Conservation (phyloP, 2,888 invertebrate species). For the Priocnemis perturbator region DNA sequence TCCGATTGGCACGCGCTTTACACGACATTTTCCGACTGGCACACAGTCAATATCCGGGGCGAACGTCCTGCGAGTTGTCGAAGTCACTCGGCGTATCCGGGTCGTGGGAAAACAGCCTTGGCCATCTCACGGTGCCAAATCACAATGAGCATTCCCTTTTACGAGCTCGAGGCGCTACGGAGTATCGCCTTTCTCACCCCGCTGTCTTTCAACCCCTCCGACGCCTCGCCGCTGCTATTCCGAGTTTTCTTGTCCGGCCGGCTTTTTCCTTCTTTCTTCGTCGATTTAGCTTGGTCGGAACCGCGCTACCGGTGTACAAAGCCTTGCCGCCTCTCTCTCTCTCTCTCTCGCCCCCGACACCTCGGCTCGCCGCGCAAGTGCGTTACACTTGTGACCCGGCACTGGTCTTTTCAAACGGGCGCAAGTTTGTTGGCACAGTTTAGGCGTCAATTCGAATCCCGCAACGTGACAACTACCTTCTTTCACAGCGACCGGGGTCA, state of each 20-base stretch:
- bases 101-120: constrained; percentile 42
- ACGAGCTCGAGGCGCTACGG: constrained; percentile 21
- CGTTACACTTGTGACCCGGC: constrained; percentile 36
- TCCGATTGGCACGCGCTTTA: constrained; percentile 18
- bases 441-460: constrained; percentile 31
- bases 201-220: neutral
- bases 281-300: neutral
- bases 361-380: constrained; percentile 19
- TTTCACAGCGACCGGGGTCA: constrained; percentile 12
- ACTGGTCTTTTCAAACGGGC: constrained; percentile 24
- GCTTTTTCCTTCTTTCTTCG: constrained; percentile 4
- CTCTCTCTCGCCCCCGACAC: neutral
- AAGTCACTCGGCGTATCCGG: constrained; percentile 25
- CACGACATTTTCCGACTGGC: constrained; percentile 9
- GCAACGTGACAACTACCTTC: constrained; percentile 23
- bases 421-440: constrained; percentile 40
- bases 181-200: constrained; percentile 11
- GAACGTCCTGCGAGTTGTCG: neutral
- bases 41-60: constrained; percentile 37
- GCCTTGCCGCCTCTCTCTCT: neutral
- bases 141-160: constrained; percentile 43
- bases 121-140: constrained; percentile 30
- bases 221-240: neutral
- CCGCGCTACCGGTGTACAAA: constrained; percentile 16
- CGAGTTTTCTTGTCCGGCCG: neutral